A percentile compares a stretch with the other conserved stretches of the same genome.
These are phyloP conservation scores for Kryphioiulus occultus DNA, from an alignment of 2,888 invertebrate species.

Conservation along the genomic window DNA sequence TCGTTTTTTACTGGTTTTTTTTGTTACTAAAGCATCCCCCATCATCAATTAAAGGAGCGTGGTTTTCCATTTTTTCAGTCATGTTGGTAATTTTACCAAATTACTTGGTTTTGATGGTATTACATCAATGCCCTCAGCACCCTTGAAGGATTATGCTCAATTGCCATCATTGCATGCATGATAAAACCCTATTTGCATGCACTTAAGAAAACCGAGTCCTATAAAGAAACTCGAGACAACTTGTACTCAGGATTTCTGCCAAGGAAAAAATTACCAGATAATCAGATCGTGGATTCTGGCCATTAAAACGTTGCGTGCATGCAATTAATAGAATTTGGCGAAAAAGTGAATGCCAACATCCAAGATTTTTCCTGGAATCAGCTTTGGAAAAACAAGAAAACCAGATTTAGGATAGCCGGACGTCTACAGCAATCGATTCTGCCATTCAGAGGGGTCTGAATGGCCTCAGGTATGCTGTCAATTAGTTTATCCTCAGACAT, in stretches of 20 bases:
- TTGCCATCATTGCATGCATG: neutral
- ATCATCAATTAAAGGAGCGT: slow-evolving; percentile 1
- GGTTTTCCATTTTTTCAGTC: neutral
- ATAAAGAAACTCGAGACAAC: neutral
- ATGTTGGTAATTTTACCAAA: neutral
- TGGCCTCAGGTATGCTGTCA: too few relatives aligned
- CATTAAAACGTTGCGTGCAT: too few relatives aligned
- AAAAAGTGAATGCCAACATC: too few relatives aligned
- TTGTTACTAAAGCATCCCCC: neutral
- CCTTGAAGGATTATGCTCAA: neutral
- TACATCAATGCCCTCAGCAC: neutral
- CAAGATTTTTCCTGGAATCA: too few relatives aligned
- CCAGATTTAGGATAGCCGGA: too few relatives aligned
- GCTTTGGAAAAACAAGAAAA: too few relatives aligned
- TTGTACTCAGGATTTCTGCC: neutral
- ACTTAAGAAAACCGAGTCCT: neutral
- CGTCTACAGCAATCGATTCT: too few relatives aligned
- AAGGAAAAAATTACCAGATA: too few relatives aligned
- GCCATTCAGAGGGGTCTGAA: too few relatives aligned
- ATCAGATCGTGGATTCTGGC: too few relatives aligned
- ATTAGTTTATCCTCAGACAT: too few relatives aligned
- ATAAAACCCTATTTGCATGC: neutral
- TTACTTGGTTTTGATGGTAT: neutral
- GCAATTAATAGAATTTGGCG: too few relatives aligned
- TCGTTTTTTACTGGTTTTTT: neutral